Evolutionary conservation across 2,113 vertebrate species (phyloP), one percentile per base, ranked within the genome.

Genomic region (Bambusicola thoracicus): DNA sequence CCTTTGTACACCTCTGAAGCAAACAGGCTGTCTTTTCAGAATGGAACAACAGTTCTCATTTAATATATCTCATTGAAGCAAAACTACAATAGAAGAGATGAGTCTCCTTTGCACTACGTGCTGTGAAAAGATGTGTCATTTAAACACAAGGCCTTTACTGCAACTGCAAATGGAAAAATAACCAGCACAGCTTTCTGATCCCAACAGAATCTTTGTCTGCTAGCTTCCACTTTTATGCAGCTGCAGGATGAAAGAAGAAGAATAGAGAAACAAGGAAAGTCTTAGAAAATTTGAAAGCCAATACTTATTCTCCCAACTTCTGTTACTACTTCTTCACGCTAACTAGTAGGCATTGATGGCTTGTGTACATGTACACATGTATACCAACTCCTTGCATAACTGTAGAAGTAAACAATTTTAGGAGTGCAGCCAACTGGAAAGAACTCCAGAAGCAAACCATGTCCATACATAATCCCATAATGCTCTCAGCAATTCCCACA

Each of bases 21-120:
- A 93, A 89, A 93, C 51, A 76, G 81, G 51, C 83, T 94, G 61
- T 30, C 87, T 76, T 82, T 86, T 86, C 89, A 91, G 89, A 88
- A 72, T 32, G 69, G 81, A 94, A 90, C 34, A 90, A 92, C 82
- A 90, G 68, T 18, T 85, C 78, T 91, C 36, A 1, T 93, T 86
- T 91, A 69, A 32, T 43, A 4, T 6, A n/a, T 61, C 78, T 89
- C 70, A 87, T 34, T 85, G 91, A 96, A 91, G 94, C 41, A 87
- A 88, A 70, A 85, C 51, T 62, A 78, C 44, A 81, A 16, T 56
- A 90, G 79, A 87, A 59, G 36, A 89, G 89, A 84, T 44, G 49
- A 55, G 63, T 85, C 76, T 70, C 46, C 70, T 94, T 62, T 89
- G 66, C 69, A 49, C 34, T 91, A 29, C 13, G 18, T 1, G n/a